phyloP scores from a whole-genome alignment of 2,888 invertebrate genomes.

The Thymelicus acteon region DNA sequence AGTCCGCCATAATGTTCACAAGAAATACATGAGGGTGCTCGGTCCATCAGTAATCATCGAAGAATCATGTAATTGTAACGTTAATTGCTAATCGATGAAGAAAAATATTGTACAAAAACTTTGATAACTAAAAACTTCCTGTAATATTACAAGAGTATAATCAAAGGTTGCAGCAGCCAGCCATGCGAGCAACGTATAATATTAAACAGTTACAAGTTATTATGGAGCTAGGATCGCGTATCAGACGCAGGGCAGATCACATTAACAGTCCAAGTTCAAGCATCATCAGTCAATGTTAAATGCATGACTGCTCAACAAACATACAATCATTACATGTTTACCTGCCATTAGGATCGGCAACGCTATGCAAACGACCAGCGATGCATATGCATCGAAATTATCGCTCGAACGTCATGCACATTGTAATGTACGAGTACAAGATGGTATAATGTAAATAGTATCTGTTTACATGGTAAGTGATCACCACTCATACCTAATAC shows the following conservation, averaged over 20 bases:
- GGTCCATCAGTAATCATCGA: too few relatives aligned
- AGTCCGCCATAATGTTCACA: too few relatives aligned
- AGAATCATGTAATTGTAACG: too few relatives aligned
- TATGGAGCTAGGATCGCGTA: too few relatives aligned
- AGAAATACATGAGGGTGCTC: too few relatives aligned
- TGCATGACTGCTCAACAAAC: background rate
- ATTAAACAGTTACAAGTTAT: too few relatives aligned
- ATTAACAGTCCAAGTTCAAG: background rate
- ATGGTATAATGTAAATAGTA: background rate
- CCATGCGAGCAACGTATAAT: too few relatives aligned
- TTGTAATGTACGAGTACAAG: background rate
- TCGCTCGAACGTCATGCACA: conserved; percentile 1
- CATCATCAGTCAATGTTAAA: conserved; percentile 2
- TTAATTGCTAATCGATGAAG: too few relatives aligned
- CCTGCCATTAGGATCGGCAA: background rate
- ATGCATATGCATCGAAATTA: conserved; percentile 18
- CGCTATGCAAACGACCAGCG: background rate
- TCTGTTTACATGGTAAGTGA: background rate
- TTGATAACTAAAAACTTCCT: too few relatives aligned
- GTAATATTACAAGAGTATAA: too few relatives aligned
- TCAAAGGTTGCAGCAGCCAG: too few relatives aligned
- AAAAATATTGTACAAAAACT: too few relatives aligned
- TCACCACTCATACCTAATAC: background rate
- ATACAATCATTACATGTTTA: background rate
- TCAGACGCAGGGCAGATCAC: background rate